phyloP scores from a whole-genome alignment of 2,113 vertebrate species.

The Natator depressus region DNA sequence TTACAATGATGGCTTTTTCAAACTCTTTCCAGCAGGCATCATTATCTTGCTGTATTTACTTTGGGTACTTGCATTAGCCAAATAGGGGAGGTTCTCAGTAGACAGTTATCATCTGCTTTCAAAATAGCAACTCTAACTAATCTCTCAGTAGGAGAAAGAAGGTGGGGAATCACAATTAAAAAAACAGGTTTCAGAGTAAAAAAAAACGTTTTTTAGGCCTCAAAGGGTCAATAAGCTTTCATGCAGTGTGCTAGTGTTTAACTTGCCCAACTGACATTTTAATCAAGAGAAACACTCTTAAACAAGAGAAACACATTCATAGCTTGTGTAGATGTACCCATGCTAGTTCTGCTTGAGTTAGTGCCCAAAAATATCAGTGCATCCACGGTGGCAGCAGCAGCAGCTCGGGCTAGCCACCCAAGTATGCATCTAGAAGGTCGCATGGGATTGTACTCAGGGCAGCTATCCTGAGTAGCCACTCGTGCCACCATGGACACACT shows the following conservation, averaged over 20 bases:
- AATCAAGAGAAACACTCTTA: neutral
- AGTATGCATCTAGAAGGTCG: neutral
- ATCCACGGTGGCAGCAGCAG: too few relatives aligned
- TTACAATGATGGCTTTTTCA: neutral
- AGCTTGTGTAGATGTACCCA: neutral
- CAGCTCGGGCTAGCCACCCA: neutral
- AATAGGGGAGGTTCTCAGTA: neutral
- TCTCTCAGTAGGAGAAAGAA: neutral
- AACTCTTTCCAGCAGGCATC: neutral
- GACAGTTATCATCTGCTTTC: neutral
- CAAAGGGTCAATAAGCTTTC: neutral
- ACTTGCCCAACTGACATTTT: slow-evolving; percentile 31
- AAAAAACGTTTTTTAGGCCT: slow-evolving; percentile 6
- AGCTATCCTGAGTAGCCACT: neutral
- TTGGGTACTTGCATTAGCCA: neutral
- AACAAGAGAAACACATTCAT: too few relatives aligned
- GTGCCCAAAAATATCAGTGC: neutral
- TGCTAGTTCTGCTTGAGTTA: neutral
- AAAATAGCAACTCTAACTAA: neutral
- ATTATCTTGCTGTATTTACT: neutral
- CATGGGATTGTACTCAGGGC: neutral
- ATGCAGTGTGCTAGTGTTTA: neutral
- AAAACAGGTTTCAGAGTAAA: too few relatives aligned
- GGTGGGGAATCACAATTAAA: neutral
- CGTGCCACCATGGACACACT: neutral